Evolutionary conservation across 1,140 invertebrate genomes (phyloP).

Genomic region (Listronotus bonariensis): DNA sequence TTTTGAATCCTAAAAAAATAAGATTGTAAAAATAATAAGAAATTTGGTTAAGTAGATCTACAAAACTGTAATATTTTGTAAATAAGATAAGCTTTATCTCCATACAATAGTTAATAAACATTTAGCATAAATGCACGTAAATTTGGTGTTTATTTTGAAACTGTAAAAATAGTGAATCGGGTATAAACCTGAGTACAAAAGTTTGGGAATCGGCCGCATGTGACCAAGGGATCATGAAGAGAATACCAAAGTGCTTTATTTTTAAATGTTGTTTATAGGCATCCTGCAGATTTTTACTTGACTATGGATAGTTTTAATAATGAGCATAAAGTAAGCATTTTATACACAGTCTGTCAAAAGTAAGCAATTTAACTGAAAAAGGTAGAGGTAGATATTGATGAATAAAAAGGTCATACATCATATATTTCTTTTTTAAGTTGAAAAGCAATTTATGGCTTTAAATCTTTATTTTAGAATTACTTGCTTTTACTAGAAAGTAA

Average conservation of each 20-base stretch:
- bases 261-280: slow-evolving; percentile 49
- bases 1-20: too few relatives aligned
- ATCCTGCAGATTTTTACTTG: slow-evolving; percentile 55
- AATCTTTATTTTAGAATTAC: too few relatives aligned
- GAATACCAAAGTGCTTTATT: slow-evolving; percentile 55
- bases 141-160: slow-evolving; percentile 51
- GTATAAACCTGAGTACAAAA: slow-evolving; percentile 52
- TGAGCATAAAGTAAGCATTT: slow-evolving; percentile 24
- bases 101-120: slow-evolving; percentile 49
- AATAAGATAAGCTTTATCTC: slow-evolving; percentile 45
- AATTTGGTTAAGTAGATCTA: slow-evolving; percentile 8
- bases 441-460: too few relatives aligned
- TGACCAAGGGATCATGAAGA: slow-evolving; percentile 52
- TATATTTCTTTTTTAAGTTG: too few relatives aligned
- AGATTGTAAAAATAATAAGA: slow-evolving; percentile 1
- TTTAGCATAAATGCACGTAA: slow-evolving; percentile 46
- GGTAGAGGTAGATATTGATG: too few relatives aligned
- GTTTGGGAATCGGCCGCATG: slow-evolving; percentile 48
- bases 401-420: too few relatives aligned
- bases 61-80: slow-evolving; percentile 29
- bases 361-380: too few relatives aligned
- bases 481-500: too few relatives aligned
- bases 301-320: slow-evolving; percentile 44
- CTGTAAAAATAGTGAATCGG: slow-evolving; percentile 48
- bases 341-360: background rate